Conservation (phyloP, 2,113 vertebrate genomes). For the Brevimyrus niger region DNA sequence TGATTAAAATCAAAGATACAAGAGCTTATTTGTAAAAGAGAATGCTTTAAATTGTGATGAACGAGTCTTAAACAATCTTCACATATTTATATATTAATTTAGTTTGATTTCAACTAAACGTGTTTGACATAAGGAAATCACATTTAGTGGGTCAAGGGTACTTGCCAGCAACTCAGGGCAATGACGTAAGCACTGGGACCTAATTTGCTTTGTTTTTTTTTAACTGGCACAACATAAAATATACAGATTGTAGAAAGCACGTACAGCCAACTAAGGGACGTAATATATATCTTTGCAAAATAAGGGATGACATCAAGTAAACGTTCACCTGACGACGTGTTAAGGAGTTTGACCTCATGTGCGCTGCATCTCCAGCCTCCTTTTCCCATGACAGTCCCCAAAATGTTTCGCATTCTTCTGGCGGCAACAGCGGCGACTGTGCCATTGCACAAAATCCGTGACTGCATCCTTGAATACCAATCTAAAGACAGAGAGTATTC, state of each 20-base stretch:
- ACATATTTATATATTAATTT: background rate
- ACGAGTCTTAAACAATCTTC: background rate
- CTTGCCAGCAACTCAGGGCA: background rate
- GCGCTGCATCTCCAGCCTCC: conserved; percentile 50
- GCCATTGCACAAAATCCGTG: conserved; percentile 44
- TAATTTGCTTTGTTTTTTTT: background rate
- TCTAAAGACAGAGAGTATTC: too few species aligned
- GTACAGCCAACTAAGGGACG: background rate
- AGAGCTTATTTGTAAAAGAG: background rate
- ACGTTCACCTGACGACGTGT: conserved; percentile 56
- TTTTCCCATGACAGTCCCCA: conserved; percentile 51
- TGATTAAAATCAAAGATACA: background rate
- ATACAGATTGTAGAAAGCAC: background rate
- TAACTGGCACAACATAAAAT: background rate
- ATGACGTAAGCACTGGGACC: background rate
- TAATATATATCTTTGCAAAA: background rate
- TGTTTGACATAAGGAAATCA: background rate
- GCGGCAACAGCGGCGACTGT: conserved; percentile 48
- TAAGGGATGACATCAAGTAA: background rate
- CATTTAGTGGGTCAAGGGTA: conserved; percentile 5
- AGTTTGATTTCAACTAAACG: background rate
- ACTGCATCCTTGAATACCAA: conserved; percentile 41
- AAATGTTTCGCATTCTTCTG: conserved; percentile 51
- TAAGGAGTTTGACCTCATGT: conserved; percentile 61
- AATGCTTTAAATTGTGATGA: background rate